Percentiles rank a stretch among this genome's conserved stretches.
phyloP scores from a whole-genome alignment of 2,113 vertebrate species.

The Aix galericulata region DNA sequence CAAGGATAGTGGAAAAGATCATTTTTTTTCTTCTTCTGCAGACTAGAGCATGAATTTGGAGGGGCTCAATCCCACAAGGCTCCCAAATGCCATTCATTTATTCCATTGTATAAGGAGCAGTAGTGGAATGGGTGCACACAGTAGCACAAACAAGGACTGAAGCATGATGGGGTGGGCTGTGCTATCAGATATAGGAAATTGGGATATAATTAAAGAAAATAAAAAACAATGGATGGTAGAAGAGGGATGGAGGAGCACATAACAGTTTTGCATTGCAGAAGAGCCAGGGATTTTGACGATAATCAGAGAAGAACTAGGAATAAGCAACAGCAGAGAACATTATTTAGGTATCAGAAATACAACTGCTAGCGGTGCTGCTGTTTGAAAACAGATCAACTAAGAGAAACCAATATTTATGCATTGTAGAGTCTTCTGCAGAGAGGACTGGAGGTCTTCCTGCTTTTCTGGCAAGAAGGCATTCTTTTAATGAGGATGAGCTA shows the following conservation, averaged over 20 bases:
- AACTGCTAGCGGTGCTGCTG: conserved; percentile 6
- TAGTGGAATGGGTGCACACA: neutral
- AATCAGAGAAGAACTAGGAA: conserved; percentile 12
- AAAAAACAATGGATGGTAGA: neutral
- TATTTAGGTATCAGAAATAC: conserved; percentile 35
- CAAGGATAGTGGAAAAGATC: neutral
- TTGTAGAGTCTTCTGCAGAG: conserved; percentile 34
- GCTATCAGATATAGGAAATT: neutral
- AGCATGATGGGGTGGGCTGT: neutral
- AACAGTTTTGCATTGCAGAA: neutral
- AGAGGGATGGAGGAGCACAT: neutral
- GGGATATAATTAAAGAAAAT: neutral
- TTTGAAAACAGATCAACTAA: conserved; percentile 60
- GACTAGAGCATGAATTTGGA: neutral
- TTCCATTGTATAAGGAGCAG: neutral
- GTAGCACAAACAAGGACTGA: neutral
- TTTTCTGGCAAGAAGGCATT: conserved; percentile 48
- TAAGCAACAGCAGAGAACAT: neutral
- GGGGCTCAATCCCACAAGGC: neutral
- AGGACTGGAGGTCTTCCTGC: conserved; percentile 4
- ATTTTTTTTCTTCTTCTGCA: neutral
- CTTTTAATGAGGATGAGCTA: conserved; percentile 72
- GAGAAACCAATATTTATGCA: conserved; percentile 50
- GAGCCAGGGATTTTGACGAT: neutral
- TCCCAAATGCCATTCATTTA: neutral